phyloP scores from a whole-genome alignment of 2,113 vertebrate species.

The Melanocharis versteri region DNA sequence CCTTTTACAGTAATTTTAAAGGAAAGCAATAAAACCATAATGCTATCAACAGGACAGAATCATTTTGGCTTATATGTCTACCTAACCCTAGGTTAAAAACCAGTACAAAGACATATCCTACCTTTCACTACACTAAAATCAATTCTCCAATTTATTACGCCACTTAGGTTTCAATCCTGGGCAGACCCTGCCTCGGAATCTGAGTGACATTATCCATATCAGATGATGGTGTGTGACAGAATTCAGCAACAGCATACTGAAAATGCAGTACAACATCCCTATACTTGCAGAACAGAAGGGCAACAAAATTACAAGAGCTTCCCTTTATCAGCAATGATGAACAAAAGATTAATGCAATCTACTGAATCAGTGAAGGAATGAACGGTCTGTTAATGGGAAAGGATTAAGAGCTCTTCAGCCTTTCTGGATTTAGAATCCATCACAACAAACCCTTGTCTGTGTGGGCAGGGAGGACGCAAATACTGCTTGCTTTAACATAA shows the following conservation, averaged over 20 bases:
- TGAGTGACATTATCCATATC: background rate
- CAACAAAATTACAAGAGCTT: background rate
- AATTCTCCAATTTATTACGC: background rate
- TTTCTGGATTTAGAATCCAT: constrained; percentile 3
- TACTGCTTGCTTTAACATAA: background rate
- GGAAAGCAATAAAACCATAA: background rate
- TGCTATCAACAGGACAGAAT: background rate
- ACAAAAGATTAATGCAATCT: constrained; percentile 13
- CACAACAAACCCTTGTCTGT: background rate
- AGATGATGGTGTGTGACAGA: background rate
- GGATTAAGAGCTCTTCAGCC: background rate
- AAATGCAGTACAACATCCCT: background rate
- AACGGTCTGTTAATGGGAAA: background rate
- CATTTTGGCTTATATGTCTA: background rate
- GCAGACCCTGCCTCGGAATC: background rate
- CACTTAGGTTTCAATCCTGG: background rate
- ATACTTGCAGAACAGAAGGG: background rate
- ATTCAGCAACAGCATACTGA: background rate
- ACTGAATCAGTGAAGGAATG: background rate
- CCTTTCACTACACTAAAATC: background rate
- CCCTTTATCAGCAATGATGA: background rate
- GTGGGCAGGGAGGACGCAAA: background rate
- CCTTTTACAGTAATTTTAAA: background rate
- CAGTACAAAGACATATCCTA: background rate
- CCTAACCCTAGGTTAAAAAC: background rate